Percentiles rank a stretch among this genome's conserved stretches.
Conservation (phyloP, 2,888 invertebrate species). For the Sminthurides aquaticus region DNA sequence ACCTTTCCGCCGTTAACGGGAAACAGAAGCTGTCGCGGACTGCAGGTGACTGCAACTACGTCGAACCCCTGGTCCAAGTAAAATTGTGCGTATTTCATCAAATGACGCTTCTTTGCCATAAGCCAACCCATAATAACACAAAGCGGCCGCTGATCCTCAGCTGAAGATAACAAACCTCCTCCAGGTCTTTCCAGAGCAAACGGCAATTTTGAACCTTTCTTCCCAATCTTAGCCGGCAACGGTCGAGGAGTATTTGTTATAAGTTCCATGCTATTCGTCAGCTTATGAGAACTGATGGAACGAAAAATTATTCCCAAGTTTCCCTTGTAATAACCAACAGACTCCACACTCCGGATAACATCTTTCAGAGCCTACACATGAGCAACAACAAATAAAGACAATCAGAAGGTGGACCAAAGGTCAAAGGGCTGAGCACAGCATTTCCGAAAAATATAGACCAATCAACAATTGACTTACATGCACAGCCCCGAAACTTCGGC, state of each 20-base stretch:
- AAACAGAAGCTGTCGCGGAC: conserved; percentile 81
- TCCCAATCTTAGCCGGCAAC: conserved; percentile 4
- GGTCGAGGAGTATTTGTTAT: conserved; percentile 12
- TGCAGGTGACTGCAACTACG: conserved; percentile 67
- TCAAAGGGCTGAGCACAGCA: no score
- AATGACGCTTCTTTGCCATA: conserved; percentile 70
- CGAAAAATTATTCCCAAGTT: background rate
- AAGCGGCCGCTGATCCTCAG: conserved; percentile 53
- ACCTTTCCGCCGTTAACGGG: conserved; percentile 75
- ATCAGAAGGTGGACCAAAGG: no score
- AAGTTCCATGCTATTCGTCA: conserved; percentile 7
- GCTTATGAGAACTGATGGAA: conserved; percentile 9
- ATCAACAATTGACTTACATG: background rate
- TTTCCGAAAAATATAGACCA: background rate
- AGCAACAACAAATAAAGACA: no score
- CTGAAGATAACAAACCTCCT: conserved; percentile 4
- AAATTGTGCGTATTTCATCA: conserved; percentile 68
- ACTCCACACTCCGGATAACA: background rate
- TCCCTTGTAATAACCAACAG: background rate
- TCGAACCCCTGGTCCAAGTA: conserved; percentile 80
- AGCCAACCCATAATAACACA: conserved; percentile 78
- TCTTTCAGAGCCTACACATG: background rate
- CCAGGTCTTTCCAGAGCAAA: conserved; percentile 9
- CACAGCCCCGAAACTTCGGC: background rate
- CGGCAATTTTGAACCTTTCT: conserved; percentile 6